Base-by-base conservation (phyloP, 2,113 vertebrate species). In the Garra rufa region DNA sequence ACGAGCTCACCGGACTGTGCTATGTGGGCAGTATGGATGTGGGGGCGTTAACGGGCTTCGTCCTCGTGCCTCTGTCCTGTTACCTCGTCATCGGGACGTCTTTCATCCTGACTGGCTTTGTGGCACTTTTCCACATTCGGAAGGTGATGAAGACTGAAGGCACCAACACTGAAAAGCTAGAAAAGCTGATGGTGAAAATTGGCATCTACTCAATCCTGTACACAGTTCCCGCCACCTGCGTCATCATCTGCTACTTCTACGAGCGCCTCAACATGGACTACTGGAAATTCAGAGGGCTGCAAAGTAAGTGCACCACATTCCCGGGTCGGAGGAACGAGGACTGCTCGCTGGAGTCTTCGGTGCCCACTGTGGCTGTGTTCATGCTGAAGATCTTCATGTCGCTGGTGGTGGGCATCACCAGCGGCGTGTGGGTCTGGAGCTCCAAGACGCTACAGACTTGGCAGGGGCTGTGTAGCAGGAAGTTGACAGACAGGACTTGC, bases 321-420 rank as follows among this genome's bases (percentile, higher is more conserved):
- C 92, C 93, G 0, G 94, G 95, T 6, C 94, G 94, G 30, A 92
- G 92, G 19, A 92, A 93, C 0, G 88, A 92, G 82, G 94, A 96
- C 94, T 99, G 98, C 93, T 95, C 96, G 0, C 90, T 99, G 91
- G 95, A 93, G 21, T 89, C 93, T 73, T 99, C 98, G 0, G 96
- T 99, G 87, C 98, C 98, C 83, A 97, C 97, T 0, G 96, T 99
- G 91, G 97, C 97, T 0, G 93, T 99, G 87, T 99, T 99, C 89
- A 98, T 99, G 97, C 95, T 99, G n/a, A 99, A 99, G 93, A 99
- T 98, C 92, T 98, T 99, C 93, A 99, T 99, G 98, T 99, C 98
- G 0, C 93, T 99, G 91, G 98, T 98, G 92, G 98, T 99, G 69
- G 98, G 98, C 88, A 99, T 99, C 94, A 99, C 98, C 92, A 99